These are phyloP conservation scores for Sparus aurata DNA, from an alignment of 2,797 vertebrate genomes.

Conservation along the genomic window DNA sequence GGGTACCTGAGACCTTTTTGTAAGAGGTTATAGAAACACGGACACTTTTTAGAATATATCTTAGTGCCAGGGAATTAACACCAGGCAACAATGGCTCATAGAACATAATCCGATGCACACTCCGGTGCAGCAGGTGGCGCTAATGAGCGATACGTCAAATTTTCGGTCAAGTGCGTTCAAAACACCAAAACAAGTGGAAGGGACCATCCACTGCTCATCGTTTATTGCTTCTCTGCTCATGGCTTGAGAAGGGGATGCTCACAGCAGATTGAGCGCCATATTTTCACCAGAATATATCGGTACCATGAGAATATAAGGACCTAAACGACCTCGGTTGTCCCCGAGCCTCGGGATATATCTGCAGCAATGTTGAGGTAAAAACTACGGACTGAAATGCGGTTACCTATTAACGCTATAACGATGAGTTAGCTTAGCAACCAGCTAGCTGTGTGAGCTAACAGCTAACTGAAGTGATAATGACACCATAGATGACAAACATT, in stretches of 20 bases:
- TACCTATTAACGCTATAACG: neutral
- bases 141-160: neutral
- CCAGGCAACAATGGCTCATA: neutral
- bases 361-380: constrained; percentile 72
- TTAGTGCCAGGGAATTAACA: neutral
- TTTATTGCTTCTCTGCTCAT: neutral
- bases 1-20: neutral
- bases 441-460: constrained; percentile 42
- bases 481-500: neutral
- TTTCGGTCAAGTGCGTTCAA: neutral
- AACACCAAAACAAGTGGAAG: neutral
- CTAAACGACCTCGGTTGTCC: constrained; percentile 17
- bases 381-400: neutral
- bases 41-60: neutral
- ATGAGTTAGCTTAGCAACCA: constrained; percentile 34
- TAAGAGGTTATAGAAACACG: neutral
- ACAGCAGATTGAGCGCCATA: constrained; percentile 9
- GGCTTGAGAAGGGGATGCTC: neutral
- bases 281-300: neutral
- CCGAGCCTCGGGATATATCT: constrained; percentile 48
- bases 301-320: constrained; percentile 29
- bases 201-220: neutral
- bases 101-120: rapidly evolving
- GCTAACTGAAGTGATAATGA: neutral
- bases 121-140: constrained; percentile 49